Evolutionary conservation across 1,140 invertebrate species (phyloP), one percentile per base, ranked within the genome.

Genomic region (Antheraea mylitta): DNA sequence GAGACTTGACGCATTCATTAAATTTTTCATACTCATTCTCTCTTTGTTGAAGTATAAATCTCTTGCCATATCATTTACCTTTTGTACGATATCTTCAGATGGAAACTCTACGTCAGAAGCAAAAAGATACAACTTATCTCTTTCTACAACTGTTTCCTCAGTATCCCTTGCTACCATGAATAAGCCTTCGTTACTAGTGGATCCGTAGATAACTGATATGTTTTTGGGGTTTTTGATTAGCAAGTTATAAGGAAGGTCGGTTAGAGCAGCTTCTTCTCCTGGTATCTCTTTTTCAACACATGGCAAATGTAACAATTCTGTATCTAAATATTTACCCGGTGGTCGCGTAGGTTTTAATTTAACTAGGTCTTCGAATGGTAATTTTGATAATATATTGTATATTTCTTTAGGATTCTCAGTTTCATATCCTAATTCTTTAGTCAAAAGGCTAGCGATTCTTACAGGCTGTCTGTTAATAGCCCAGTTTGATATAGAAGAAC

Each of bases 401-500:
- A 30, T 30, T 30, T 30, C 22, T 30, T 30, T 30, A 30, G 22
- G 22, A 30, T 90, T 80, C 70, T 82, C 66, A 7, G 85, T 83
- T 36, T 84, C 42, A 64, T 82, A 76, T 7, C 86, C 22, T 30
- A 30, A 30, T 30, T 30, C 22, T 30, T 30, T 30, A 30, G 22
- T 30, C 4, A 30, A 30, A 3, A 90, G 72, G 70, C 83, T 86
- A 0, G 91, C 87, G 16, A 85, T 68, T 76, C 80, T 75, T 7
- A 89, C 19, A 7, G 90, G 88, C 36, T 91, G 79, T 65, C 82
- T 83, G 38, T 90, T 86, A 37, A 89, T 81, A 8, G 94, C 92
- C 95, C 95, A 96, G 64, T 94, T 93, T 71, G 94, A 93, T 18
- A 95, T 82, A 1, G 95, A 93, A 4, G 94, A 94, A 1, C 96